Evolutionary conservation across 2,888 invertebrate genomes (phyloP).

Genomic region (Drosophila fungiperda): DNA sequence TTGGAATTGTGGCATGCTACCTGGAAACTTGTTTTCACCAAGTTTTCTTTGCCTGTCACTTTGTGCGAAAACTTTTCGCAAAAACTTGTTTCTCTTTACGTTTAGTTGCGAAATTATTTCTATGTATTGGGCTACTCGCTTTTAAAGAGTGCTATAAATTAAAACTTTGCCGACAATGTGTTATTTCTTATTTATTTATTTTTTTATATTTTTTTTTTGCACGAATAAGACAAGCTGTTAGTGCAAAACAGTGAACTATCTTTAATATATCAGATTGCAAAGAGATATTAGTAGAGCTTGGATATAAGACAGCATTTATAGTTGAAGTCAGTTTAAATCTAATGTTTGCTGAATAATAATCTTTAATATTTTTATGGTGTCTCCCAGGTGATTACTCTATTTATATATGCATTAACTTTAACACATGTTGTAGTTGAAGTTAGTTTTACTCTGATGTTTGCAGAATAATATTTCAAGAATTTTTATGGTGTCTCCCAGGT

Average conservation of each 20-base stretch:
- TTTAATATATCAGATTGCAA: slow-evolving; percentile 6
- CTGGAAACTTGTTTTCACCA: slow-evolving; percentile 53
- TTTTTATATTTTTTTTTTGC: background rate
- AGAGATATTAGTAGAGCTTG: background rate
- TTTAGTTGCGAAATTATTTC: slow-evolving; percentile 57
- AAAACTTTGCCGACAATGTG: slow-evolving; percentile 49
- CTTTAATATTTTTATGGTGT: background rate
- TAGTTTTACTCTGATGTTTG: background rate
- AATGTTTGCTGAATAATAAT: background rate
- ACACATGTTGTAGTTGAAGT: background rate
- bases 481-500: too few relatives aligned
- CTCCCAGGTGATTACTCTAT: too few relatives aligned
- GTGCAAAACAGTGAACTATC: slow-evolving; percentile 43
- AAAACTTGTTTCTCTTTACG: slow-evolving; percentile 58
- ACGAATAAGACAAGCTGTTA: slow-evolving; percentile 4
- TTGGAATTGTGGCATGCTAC: slow-evolving; percentile 32
- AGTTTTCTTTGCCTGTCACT: slow-evolving; percentile 53
- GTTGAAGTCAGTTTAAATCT: background rate
- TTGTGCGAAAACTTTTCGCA: slow-evolving; percentile 48
- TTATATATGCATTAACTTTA: too few relatives aligned
- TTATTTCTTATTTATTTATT: slow-evolving; percentile 4
- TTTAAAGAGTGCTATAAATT: slow-evolving; percentile 45
- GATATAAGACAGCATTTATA: too few relatives aligned
- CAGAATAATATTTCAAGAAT: background rate
- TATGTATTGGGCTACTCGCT: slow-evolving; percentile 44